Base-by-base conservation (phyloP, 2,113 vertebrate species). In the Corythoichthys intestinalis region DNA sequence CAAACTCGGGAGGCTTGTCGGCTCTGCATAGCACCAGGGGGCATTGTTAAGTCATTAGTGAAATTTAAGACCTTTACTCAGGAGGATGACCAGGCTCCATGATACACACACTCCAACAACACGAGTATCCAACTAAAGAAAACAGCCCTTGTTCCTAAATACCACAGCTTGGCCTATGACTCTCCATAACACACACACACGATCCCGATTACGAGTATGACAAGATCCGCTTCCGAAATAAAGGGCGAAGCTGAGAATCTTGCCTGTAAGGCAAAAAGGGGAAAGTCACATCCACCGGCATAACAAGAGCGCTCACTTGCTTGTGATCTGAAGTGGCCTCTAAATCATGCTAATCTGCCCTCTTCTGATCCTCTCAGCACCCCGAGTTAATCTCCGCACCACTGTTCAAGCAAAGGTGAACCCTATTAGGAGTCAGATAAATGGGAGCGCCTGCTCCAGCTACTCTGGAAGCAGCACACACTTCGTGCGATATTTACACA, bases 11-110 rank as follows among this genome's bases (percentile, higher is more conserved):
- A 75, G 70, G 58, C 78, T 72, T 47, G 61, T 35, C 34, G 73
- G 76, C 70, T 69, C 66, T 47, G 77, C 38, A 39, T 52, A 69
- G 82, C 80, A 85, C 65, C 85, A 82, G 88, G 90, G 89, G 89
- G 86, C 75, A 83, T 91, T 79, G 80, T 91, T 91, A 91, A 91
- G 85, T 88, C 89, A 89, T 91, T 89, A 88, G 85, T 87, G 91
- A 92, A 90, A 91, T 85, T 83, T 90, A 90, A 91, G 83, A 88
- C 79, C 75, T 73, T 65, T 74, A 81, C 66, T 61, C 74, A 54
- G 66, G 62, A 73, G 60, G 63, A 68, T 71, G 76, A 80, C 78
- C 47, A 48, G 74, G 80, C 50, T 56, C 65, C 73, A 41, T 41
- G 60, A 49, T 56, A 72, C 74, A 61, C 57, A 69, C 67, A 8